Base-by-base conservation (phyloP, 1,140 invertebrate species). In the Lysiphlebus fabarum region DNA sequence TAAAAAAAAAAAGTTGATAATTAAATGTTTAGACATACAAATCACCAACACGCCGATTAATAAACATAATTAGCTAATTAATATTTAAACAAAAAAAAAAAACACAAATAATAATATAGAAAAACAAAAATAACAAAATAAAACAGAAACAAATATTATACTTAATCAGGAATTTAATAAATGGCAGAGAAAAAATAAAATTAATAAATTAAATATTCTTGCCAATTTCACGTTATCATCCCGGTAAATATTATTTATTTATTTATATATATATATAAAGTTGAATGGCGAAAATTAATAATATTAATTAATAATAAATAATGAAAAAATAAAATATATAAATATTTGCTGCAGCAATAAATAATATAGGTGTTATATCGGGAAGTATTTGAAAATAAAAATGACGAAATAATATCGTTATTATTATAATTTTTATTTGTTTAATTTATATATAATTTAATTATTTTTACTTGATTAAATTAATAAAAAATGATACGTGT, bases 331-430 rank as follows among this genome's bases (percentile, higher is more conserved):
- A 49, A 44, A 56, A 48, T 53, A 55, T 64, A 74, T 70, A 54
- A 53, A 47, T 40, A 60, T 63, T 60, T 60, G 58, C 62, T 56
- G 62, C 58, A 60, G 62, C 62, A 63, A 57, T 63, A 60, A 63
- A 59, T 60, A 54, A 61, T 49, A 64, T 63, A 63, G 62, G 58
- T 63, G 62, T 63, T 63, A 63, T 55, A 47, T 45, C 41, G 54
- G 40, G 49, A 55, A 53, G 54, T 54, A 56, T 61, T 50, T 44
- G 48, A 50, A 43, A 12, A 38, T 34, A n/a, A n/a, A 53, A 40
- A 45, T 4, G 37, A 47, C 37, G 47, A 58, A 49, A 44, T 26
- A 37, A 7, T 5, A 4, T 7, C 45, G 45, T 33, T 50, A 56
- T 17, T 26, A 26, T 26, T 26, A 26, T 26, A 26, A 26, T 26